Conservation (phyloP, 1,140 invertebrate genomes). For the Bicyclus anynana region DNA sequence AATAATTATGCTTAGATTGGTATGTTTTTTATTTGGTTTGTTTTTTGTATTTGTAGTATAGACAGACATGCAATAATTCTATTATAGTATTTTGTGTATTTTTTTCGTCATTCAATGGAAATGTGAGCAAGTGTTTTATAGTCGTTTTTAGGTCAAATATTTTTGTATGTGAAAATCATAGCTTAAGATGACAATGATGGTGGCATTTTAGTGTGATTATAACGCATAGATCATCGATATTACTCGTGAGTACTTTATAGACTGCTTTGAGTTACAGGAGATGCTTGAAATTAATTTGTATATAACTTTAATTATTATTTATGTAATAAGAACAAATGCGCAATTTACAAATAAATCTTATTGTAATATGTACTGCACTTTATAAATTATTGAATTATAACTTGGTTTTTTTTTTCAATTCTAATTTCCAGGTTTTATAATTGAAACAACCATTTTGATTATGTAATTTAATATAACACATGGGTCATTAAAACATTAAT, state of each 20-base stretch:
- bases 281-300: conserved; percentile 62
- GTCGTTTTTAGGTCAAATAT: conserved; percentile 66
- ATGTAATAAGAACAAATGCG: conserved; percentile 63
- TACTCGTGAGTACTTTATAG: conserved; percentile 50
- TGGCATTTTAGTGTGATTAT: conserved; percentile 59
- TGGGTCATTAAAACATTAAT: conserved; percentile 45
- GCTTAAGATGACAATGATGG: conserved; percentile 47
- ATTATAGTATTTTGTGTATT: background rate
- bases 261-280: conserved; percentile 68
- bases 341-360: conserved; percentile 63
- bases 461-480: conserved; percentile 50
- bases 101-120: conserved; percentile 9
- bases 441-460: conserved; percentile 21
- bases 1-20: background rate
- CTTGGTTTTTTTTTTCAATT: conserved; percentile 30
- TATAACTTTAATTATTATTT: conserved; percentile 69
- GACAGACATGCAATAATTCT: background rate
- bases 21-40: background rate
- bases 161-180: conserved; percentile 69
- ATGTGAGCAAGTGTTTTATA: conserved; percentile 58
- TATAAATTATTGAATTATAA: conserved; percentile 71
- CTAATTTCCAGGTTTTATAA: conserved; percentile 2
- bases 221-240: conserved; percentile 51
- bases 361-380: conserved; percentile 66
- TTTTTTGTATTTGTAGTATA: background rate